Evolutionary conservation across 2,888 invertebrate genomes (phyloP).

Genomic region (Campoplex capitator): DNA sequence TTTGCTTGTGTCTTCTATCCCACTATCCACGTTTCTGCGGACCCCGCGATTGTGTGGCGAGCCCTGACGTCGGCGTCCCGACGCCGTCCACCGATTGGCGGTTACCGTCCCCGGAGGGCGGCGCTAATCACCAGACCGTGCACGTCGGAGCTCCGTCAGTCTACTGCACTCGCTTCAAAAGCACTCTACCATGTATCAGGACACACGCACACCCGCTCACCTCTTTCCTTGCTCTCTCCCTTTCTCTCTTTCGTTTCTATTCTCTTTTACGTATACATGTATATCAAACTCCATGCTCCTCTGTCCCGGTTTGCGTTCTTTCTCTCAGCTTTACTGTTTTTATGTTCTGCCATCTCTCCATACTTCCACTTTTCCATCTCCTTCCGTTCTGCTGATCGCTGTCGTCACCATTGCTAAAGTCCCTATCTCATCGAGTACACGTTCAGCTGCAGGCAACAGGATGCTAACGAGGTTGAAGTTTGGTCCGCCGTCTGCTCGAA

Average conservation of each 20-base stretch:
- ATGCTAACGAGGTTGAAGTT: conserved; percentile 56
- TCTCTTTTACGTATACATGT: conserved; percentile 30
- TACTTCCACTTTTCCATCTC: conserved; percentile 33
- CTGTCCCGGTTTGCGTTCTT: conserved; percentile 36
- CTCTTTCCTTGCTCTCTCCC: conserved; percentile 32
- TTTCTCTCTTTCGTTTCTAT: conserved; percentile 31
- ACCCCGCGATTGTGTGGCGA: conserved; percentile 74
- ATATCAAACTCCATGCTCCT: conserved; percentile 19
- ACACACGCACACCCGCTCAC: conserved; percentile 70
- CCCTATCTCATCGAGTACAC: conserved; percentile 46
- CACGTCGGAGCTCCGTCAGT: conserved; percentile 79
- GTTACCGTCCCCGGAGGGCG: conserved; percentile 84
- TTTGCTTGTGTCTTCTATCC: conserved; percentile 80
- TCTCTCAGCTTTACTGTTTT: conserved; percentile 44
- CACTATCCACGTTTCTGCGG: conserved; percentile 80
- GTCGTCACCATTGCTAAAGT: conserved; percentile 46
- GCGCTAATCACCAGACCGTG: conserved; percentile 85
- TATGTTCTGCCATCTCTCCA: conserved; percentile 35
- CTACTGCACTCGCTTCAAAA: conserved; percentile 82
- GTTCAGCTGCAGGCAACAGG: conserved; percentile 54
- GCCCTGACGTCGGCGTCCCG: conserved; percentile 82
- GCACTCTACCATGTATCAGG: conserved; percentile 81
- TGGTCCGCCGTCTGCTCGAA: conserved; percentile 26
- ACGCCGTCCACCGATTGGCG: conserved; percentile 84
- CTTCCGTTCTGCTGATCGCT: conserved; percentile 45